phyloP scores from a whole-genome alignment of 2,113 vertebrate genomes.

The Gobiocypris rarus region DNA sequence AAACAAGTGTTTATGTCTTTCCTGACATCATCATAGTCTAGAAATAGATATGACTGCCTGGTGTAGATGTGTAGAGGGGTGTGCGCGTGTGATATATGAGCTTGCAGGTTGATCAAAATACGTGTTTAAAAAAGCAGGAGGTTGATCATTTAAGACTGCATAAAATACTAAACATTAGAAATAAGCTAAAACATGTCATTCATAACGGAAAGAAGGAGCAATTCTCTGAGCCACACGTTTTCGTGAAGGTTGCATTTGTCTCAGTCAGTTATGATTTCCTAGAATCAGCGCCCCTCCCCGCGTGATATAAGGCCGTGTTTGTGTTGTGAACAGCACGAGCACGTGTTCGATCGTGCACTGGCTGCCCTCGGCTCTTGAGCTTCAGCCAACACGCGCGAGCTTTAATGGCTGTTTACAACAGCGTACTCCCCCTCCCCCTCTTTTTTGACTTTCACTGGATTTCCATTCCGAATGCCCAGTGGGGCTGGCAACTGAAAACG shows the following conservation, averaged over 20 bases:
- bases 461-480: conserved; percentile 29
- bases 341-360: conserved; percentile 58
- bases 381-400: conserved; percentile 42
- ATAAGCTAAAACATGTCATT: background rate
- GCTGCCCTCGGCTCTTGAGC: conserved; percentile 48
- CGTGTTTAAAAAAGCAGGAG: conserved; percentile 31
- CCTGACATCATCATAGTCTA: background rate
- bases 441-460: conserved; percentile 5
- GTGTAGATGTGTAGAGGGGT: background rate
- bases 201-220: background rate
- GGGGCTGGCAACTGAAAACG: conserved; percentile 16
- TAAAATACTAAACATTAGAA: background rate
- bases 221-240: conserved; percentile 14
- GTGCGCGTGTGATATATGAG: conserved; percentile 31
- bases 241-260: conserved; percentile 48
- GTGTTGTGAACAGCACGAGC: conserved; percentile 60
- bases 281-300: conserved; percentile 54
- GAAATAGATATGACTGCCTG: conserved; percentile 20
- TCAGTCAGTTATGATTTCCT: conserved; percentile 65
- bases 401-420: conserved; percentile 53
- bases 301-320: conserved; percentile 34
- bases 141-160: background rate
- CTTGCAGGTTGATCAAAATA: conserved; percentile 26
- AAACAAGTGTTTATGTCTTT: conserved; percentile 24
- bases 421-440: background rate